Base-by-base conservation (phyloP, 2,888 invertebrate species). In the Caenorhabditis uteleia region DNA sequence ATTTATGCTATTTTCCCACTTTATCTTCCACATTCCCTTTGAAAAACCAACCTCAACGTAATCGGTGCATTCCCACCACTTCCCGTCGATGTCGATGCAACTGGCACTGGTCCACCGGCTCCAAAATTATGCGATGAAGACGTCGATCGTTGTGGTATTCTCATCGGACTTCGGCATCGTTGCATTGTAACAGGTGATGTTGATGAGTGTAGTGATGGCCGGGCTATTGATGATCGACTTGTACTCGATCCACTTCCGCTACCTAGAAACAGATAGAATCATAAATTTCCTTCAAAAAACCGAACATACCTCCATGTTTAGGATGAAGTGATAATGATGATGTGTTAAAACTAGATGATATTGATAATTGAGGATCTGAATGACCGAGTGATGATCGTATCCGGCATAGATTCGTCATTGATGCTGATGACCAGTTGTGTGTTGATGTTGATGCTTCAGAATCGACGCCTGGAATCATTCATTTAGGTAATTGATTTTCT, bases 301-400 rank as follows among this genome's bases (percentile, higher is more conserved):
- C n/a, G n/a, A n/a, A n/a, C n/a, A n/a, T n/a, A n/a, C n/a, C n/a
- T n/a, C n/a, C n/a, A n/a, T 7, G 39, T 39, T 23, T 20, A 27
- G 56, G 51, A 23, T 56, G 62, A 20, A 57, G 40, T 5, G 51
- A 48, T 6, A 57, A 57, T 8, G 53, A 47, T 16, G 68, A 58
- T 12, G 57, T 42, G 36, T 53, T 47, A 43, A 56, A 65, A 21
- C 55, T 44, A 12, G 68, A 60, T 33, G 48, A 54, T 23, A 51
- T 50, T 1, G 73, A 70, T 8, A 82, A 64, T 58, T 82, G 82
- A 2, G 82, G 82, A 59, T 82, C 82, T 8, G 82, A 82, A 54
- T 82, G 82, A 14, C 82, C 82, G 7, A 82, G 70, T n/a, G 77
- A 76, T 26, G 59, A 59, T 8, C 74, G 62, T 43, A 75, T 65